phyloP scores from a whole-genome alignment of 2,113 vertebrate species.

The Upupa epops region DNA sequence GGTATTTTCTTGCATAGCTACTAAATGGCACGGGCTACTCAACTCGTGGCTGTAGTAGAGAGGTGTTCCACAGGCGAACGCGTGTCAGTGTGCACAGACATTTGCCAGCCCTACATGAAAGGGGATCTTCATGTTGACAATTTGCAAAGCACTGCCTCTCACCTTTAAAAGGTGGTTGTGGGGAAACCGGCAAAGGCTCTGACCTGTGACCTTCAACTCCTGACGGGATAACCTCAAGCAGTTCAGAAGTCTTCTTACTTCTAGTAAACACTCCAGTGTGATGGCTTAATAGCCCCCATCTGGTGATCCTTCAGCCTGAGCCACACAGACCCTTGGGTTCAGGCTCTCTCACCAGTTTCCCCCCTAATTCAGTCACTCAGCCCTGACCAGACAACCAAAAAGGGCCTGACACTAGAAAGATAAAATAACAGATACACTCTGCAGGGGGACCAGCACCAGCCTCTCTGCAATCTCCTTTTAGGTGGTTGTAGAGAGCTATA shows the following conservation, averaged over 20 bases:
- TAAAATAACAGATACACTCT: neutral
- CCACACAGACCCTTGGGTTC: neutral
- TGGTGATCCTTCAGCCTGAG: neutral
- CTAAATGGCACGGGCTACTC: neutral
- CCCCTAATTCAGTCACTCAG: neutral
- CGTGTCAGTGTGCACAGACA: neutral
- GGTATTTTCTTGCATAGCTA: conserved; percentile 48
- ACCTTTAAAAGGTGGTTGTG: neutral
- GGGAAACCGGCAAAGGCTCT: neutral
- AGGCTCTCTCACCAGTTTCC: neutral
- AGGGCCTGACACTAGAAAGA: neutral
- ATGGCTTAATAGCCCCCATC: neutral
- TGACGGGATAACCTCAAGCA: neutral
- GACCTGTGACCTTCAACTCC: neutral
- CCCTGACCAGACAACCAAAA: neutral
- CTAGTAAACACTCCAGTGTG: neutral
- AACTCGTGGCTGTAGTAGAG: neutral
- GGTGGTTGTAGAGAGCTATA: too few relatives aligned
- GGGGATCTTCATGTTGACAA: neutral
- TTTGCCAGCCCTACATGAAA: neutral
- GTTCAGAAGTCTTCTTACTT: neutral
- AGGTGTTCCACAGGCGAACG: neutral
- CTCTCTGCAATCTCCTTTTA: too few relatives aligned
- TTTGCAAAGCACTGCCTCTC: neutral
- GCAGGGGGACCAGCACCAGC: too few relatives aligned